Evolutionary conservation across 2,113 vertebrate species (phyloP).

Genomic region (Antechinus stuartii): DNA sequence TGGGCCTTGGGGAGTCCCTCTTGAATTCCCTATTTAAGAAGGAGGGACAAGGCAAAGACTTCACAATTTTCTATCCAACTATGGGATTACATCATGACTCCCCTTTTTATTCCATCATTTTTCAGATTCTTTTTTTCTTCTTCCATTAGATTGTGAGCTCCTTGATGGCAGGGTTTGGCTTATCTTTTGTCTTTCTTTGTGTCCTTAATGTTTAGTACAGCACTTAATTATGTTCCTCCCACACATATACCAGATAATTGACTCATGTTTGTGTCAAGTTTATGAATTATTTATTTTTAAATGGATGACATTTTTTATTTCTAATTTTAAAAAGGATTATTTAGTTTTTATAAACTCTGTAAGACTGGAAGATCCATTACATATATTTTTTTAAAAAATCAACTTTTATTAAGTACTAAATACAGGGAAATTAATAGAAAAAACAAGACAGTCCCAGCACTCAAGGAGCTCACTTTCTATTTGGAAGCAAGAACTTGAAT

Average conservation of each 20-base stretch:
- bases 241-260: neutral
- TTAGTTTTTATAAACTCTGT: neutral
- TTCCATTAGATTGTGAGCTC: no score
- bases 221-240: neutral
- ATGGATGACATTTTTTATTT: neutral
- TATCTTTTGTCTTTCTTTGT: neutral
- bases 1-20: neutral
- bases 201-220: neutral
- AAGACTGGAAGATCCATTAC: conserved; percentile 15
- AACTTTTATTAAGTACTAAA: neutral
- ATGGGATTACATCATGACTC: neutral
- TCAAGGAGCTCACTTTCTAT: neutral
- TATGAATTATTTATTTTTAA: neutral
- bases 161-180: no score
- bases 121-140: neutral
- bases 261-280: neutral
- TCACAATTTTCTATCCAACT: neutral
- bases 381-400: neutral
- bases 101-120: neutral
- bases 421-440: neutral
- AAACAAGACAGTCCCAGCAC: neutral
- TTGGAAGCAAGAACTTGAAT: neutral
- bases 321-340: neutral
- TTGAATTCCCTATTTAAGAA: neutral
- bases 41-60: neutral